phyloP scores from a whole-genome alignment of 2,888 invertebrate genomes.

The Cheilosia soror region DNA sequence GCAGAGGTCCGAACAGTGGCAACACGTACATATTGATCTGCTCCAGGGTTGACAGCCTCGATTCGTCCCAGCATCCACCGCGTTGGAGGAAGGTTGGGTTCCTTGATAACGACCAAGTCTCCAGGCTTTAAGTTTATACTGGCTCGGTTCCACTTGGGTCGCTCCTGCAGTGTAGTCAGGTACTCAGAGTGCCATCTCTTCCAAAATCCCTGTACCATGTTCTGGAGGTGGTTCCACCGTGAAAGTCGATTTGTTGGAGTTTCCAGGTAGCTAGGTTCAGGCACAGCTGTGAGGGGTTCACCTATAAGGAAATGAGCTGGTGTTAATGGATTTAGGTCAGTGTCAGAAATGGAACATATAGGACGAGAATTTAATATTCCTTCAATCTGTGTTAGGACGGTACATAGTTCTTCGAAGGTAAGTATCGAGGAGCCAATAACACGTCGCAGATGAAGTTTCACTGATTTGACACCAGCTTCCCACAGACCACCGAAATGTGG shows the following conservation, averaged over 20 bases:
- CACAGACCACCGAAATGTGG: too few relatives aligned
- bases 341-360: neutral
- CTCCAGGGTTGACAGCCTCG: slow-evolving; percentile 57
- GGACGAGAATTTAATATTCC: slow-evolving; percentile 10
- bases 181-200: neutral
- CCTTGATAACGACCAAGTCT: slow-evolving; percentile 60
- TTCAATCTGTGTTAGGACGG: slow-evolving; percentile 5
- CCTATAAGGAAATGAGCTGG: neutral
- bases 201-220: too few relatives aligned
- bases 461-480: too few relatives aligned
- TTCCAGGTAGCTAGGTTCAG: too few relatives aligned
- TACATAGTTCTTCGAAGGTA: neutral
- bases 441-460: too few relatives aligned
- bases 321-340: neutral
- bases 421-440: too few relatives aligned
- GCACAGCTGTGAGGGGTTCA: too few relatives aligned
- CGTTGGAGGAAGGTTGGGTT: slow-evolving; percentile 49
- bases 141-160: slow-evolving; percentile 52
- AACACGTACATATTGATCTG: slow-evolving; percentile 55
- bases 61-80: slow-evolving; percentile 56
- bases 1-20: slow-evolving; percentile 30
- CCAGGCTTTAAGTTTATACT: slow-evolving; percentile 33
- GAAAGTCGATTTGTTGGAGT: too few relatives aligned
- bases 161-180: slow-evolving; percentile 55
- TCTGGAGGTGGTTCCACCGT: too few relatives aligned